Evolutionary conservation across 35 echinoderm and acorn worm species (phyloP).

Genomic region (Apostichopus japonicus): DNA sequence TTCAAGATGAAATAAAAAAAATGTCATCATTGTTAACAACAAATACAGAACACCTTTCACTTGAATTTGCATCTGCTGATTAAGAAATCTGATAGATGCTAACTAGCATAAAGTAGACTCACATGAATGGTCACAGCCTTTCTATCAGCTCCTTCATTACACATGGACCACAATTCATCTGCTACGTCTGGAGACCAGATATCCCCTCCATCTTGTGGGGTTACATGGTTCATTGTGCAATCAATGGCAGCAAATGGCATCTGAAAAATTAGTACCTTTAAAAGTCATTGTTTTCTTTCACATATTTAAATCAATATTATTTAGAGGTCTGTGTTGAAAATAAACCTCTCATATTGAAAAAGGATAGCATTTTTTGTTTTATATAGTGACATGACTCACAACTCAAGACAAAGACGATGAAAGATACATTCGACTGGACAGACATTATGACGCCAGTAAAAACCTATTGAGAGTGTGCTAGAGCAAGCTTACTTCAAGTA

Average conservation of each 20-base stretch:
- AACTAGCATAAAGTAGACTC: neutral
- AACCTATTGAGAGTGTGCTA: too few species aligned
- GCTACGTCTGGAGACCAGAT: slow-evolving; percentile 32
- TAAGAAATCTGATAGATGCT: neutral
- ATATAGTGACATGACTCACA: too few species aligned
- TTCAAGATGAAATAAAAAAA: too few species aligned
- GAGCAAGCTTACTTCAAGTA: slow-evolving; percentile 30
- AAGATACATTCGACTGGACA: too few species aligned
- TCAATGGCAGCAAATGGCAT: slow-evolving; percentile 66
- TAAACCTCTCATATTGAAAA: neutral
- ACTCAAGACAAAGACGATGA: too few species aligned
- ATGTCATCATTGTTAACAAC: too few species aligned
- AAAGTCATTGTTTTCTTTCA: neutral
- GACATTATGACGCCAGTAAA: too few species aligned
- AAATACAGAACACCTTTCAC: too few species aligned
- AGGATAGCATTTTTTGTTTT: too few species aligned
- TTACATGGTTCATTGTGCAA: slow-evolving; percentile 51
- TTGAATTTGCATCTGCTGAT: too few species aligned
- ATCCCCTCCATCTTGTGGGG: slow-evolving; percentile 17
- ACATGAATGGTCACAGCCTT: slow-evolving; percentile 38
- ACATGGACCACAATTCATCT: slow-evolving; percentile 61
- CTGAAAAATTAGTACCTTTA: slow-evolving; percentile 1
- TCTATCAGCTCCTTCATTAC: slow-evolving; percentile 40
- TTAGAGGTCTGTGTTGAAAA: too few species aligned
- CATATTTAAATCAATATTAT: too few species aligned